These are phyloP conservation scores for Polyploca ridens DNA, from an alignment of 2,888 invertebrate genomes.

Conservation along the genomic window DNA sequence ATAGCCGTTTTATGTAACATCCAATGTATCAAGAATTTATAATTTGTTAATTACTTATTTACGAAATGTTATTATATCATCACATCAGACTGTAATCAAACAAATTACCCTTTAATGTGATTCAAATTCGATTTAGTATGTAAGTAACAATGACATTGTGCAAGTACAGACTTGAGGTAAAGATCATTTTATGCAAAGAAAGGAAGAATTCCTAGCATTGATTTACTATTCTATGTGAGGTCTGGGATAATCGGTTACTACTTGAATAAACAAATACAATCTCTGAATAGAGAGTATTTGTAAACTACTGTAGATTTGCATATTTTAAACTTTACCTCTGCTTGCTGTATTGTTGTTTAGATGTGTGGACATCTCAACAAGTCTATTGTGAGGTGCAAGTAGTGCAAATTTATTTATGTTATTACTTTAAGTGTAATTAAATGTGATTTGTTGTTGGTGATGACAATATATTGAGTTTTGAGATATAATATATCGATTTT, in stretches of 20 bases:
- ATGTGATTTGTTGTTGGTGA: constrained; percentile 75
- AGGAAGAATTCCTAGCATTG: not conserved
- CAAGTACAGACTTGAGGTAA: not conserved
- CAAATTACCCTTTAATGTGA: constrained; percentile 6
- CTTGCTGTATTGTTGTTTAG: not conserved
- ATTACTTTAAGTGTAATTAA: constrained; percentile 54
- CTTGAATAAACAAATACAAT: not conserved
- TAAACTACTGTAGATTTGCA: not conserved
- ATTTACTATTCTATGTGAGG: not conserved
- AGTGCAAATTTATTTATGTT: constrained; percentile 62
- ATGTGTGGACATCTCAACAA: constrained; percentile 25
- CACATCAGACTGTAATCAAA: constrained; percentile 27
- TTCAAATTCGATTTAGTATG: constrained; percentile 6
- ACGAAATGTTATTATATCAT: constrained; percentile 31
- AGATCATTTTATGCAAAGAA: not conserved
- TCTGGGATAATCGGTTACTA: not conserved
- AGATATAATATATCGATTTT: constrained; percentile 65
- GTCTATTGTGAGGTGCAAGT: constrained; percentile 43
- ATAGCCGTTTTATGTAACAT: constrained; percentile 43
- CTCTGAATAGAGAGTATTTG: not conserved
- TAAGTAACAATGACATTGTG: constrained; percentile 2
- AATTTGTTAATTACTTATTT: constrained; percentile 36
- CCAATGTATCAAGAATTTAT: constrained; percentile 44
- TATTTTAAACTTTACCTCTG: not conserved
- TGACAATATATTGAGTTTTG: constrained; percentile 69